These are phyloP conservation scores for Papilio polytes DNA, from an alignment of 1,140 invertebrate genomes.

Conservation along the genomic window DNA sequence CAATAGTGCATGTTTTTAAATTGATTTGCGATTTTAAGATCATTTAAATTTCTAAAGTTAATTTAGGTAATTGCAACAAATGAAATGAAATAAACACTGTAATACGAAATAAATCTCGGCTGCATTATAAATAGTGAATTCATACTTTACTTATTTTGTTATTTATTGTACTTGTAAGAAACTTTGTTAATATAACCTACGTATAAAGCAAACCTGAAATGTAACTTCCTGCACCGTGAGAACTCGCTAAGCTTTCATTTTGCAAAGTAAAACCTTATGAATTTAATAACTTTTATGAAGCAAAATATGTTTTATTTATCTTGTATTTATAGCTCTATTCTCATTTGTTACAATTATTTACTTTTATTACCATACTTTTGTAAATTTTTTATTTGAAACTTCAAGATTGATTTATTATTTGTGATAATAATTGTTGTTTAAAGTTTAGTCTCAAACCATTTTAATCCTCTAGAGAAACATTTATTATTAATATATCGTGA, in stretches of 20 bases:
- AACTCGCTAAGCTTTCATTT: slow-evolving; percentile 22
- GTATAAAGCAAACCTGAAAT: slow-evolving; percentile 14
- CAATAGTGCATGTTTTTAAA: too few relatives aligned
- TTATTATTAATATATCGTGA: not conserved
- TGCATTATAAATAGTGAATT: slow-evolving; percentile 17
- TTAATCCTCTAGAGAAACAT: not conserved
- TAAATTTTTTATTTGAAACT: too few relatives aligned
- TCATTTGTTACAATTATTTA: not conserved
- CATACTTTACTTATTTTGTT: not conserved
- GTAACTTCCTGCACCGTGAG: slow-evolving; percentile 6
- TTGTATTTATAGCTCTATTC: not conserved
- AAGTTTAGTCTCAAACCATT: not conserved
- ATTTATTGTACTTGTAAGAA: slow-evolving; percentile 24
- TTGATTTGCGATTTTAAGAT: too few relatives aligned
- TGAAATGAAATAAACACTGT: not conserved
- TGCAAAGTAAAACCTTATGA: not conserved
- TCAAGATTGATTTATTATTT: not conserved
- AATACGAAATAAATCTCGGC: not conserved
- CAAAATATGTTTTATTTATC: not conserved
- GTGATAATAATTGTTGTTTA: not conserved
- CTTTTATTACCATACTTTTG: too few relatives aligned
- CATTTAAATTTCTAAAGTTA: too few relatives aligned
- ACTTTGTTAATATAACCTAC: slow-evolving; percentile 24
- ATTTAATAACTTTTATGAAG: slow-evolving; percentile 10
- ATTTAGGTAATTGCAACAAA: not conserved